Evolutionary conservation across 2,113 vertebrate species (phyloP), one percentile per base, ranked within the genome.

Genomic region (Electrona antarctica): DNA sequence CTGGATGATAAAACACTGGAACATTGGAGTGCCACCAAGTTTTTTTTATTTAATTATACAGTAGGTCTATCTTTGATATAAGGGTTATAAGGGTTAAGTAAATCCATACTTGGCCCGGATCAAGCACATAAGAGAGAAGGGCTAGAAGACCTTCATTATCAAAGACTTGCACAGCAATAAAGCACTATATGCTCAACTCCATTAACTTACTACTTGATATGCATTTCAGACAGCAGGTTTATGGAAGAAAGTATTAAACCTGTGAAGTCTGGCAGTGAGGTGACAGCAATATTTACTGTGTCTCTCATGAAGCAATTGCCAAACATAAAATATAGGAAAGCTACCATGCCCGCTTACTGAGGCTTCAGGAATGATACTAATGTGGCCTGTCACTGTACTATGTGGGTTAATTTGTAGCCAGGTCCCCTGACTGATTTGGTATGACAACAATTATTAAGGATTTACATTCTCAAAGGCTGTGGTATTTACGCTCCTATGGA

Each of bases 231-330:
- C 63, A 45, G 50, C 12, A 46, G 15, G 3, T 33, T 65, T 47
- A 14, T 15, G 6, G 8, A 11, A 54, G 33, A 54, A 54, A 13
- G 2, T 11, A n/a, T 29, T 6, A 28, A 33, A 28, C 21, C 11
- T 54, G 29, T 2, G 4, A 29, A 21, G 29, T 48, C 45, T 71
- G 54, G n/a, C 55, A 68, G 56, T 46, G 45, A 45, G 60, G 11
- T 64, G 63, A 29, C 63, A 64, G 14, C 33, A 62, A 13, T 47
- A 60, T 15, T 51, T 61, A 54, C 7, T 72, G 15, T 9, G 60
- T 33, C 63, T 74, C 47, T 71, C 81, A 83, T 80, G 64, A 71
- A 57, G 73, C 69, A 48, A 64, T 83, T 77, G 73, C 33, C 77
- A 75, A 41, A 57, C 60, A 60, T 10, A 73, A 64, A 89, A 70